These are phyloP conservation scores for Hemaris fuciformis DNA, from an alignment of 2,888 invertebrate species.

Conservation along the genomic window DNA sequence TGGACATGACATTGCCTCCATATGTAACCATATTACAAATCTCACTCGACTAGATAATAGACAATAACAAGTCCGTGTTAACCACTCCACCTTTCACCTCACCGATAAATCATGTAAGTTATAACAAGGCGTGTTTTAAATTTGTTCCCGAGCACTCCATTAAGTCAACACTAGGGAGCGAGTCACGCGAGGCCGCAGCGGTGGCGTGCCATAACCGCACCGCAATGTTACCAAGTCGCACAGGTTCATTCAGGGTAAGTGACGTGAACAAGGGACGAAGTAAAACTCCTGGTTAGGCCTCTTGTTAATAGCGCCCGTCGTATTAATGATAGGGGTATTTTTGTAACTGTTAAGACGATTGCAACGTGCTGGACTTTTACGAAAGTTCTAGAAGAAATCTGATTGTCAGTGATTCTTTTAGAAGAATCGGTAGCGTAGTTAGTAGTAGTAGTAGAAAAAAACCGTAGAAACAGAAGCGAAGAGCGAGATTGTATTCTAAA, in stretches of 20 bases:
- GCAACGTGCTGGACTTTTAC: too few species aligned
- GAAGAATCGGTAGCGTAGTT: too few species aligned
- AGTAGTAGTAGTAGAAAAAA: too few species aligned
- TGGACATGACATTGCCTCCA: too few species aligned
- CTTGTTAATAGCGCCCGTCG: background rate
- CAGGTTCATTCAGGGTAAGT: background rate
- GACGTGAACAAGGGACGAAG: background rate
- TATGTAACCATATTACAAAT: too few species aligned
- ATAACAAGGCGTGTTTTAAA: slow-evolving; percentile 54
- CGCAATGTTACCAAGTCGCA: background rate
- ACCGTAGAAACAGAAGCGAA: too few species aligned
- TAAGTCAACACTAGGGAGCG: slow-evolving; percentile 64
- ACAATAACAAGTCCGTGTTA: slow-evolving; percentile 12
- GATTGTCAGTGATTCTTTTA: too few species aligned
- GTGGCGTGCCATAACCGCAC: slow-evolving; percentile 21
- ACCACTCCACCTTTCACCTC: slow-evolving; percentile 18
- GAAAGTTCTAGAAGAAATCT: too few species aligned
- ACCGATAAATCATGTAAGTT: slow-evolving; percentile 50
- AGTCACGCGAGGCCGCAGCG: slow-evolving; percentile 63
- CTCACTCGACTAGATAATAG: background rate
- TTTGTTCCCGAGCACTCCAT: slow-evolving; percentile 67
- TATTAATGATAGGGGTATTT: too few species aligned
- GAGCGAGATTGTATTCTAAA: too few species aligned
- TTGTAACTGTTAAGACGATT: too few species aligned
- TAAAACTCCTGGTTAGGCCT: background rate